Conservation (phyloP, 2,113 vertebrate genomes). For the Menura novaehollandiae region DNA sequence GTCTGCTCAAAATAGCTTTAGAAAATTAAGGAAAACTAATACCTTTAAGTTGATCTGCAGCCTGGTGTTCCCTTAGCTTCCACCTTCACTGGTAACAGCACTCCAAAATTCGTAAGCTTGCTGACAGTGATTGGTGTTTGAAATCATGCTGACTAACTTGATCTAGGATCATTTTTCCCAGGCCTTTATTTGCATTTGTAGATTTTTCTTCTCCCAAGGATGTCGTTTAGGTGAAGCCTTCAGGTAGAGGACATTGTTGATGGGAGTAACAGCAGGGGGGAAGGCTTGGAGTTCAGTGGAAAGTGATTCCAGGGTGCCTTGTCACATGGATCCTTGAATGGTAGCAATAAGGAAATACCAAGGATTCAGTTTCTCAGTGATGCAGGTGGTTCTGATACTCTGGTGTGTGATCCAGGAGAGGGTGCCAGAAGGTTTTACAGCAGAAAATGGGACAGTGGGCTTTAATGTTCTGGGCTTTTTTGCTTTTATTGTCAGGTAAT, state of each 20-base stretch:
- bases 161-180: neutral
- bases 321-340: neutral
- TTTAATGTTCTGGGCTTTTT: neutral
- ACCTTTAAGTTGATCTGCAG: neutral
- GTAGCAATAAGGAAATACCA: neutral
- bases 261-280: neutral
- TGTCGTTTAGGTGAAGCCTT: neutral
- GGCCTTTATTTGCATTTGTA: neutral
- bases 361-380: neutral
- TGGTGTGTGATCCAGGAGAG: neutral
- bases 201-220: neutral
- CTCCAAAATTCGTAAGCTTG: neutral
- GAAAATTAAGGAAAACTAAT: neutral
- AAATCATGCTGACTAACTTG: neutral
- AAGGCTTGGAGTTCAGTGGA: neutral
- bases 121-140: neutral
- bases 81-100: neutral
- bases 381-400: neutral
- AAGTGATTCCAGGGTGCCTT: neutral
- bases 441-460: neutral
- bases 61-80: neutral
- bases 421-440: neutral
- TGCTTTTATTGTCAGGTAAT: neutral
- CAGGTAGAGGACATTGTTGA: neutral
- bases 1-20: neutral